phyloP scores from a whole-genome alignment of 1,140 invertebrate genomes.

The Drosophila subobscura region DNA sequence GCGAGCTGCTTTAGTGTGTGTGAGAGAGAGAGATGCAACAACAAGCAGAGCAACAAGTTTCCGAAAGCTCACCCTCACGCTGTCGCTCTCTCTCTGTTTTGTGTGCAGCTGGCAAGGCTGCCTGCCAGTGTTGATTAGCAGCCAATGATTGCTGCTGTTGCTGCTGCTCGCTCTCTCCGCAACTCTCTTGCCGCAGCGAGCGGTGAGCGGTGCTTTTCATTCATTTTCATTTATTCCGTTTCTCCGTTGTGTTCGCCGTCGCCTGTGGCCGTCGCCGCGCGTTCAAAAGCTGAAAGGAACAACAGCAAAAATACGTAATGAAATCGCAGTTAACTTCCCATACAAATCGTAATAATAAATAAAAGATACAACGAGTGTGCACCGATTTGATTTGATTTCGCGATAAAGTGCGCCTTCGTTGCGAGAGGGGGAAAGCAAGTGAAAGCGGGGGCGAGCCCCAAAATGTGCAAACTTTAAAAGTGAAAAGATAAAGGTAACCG shows the following conservation, averaged over 20 bases:
- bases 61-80: constrained; percentile 1
- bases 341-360: constrained; percentile 17
- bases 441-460: too few species aligned
- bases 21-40: too few species aligned
- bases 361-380: constrained; percentile 12
- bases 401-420: neutral
- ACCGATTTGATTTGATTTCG: constrained; percentile 6
- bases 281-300: constrained; percentile 66
- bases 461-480: constrained; percentile 3
- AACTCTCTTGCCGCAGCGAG: neutral
- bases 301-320: constrained; percentile 14
- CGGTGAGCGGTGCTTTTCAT: constrained; percentile 62
- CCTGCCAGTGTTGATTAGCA: constrained; percentile 30
- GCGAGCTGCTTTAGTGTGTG: neutral
- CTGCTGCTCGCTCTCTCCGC: constrained; percentile 3
- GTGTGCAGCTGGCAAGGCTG: constrained; percentile 30
- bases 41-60: constrained; percentile 48
- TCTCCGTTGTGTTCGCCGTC: constrained; percentile 66
- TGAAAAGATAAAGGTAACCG: constrained; percentile 7
- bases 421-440: too few species aligned
- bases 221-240: constrained; percentile 58
- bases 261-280: constrained; percentile 59
- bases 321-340: constrained; percentile 1
- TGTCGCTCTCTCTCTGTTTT: neutral
- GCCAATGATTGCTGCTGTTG: neutral